Conservation (phyloP, 30 jellyfish, hydroid and myxozoan species). For the Aurelia coerulea region DNA sequence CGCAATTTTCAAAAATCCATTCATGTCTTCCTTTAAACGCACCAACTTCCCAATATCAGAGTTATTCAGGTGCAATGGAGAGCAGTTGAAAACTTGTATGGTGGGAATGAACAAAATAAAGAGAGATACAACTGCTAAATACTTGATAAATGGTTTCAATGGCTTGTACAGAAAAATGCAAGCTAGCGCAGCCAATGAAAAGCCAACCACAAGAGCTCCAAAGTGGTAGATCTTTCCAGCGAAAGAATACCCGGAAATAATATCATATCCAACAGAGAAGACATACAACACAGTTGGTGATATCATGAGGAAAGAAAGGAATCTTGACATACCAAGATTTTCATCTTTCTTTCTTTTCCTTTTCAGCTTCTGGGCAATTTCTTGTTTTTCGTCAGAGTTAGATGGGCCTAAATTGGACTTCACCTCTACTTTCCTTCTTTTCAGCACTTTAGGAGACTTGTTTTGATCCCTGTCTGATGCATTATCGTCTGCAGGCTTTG, state of each 20-base stretch:
- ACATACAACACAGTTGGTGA: slow-evolving; percentile 50
- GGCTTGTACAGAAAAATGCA: slow-evolving; percentile 52
- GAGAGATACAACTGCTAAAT: slow-evolving; percentile 37
- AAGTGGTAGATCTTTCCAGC: slow-evolving; percentile 52
- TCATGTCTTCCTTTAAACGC: slow-evolving; percentile 28
- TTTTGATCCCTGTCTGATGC: too few relatives aligned
- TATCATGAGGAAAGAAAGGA: slow-evolving; percentile 51
- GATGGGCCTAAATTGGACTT: slow-evolving; percentile 28
- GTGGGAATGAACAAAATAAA: slow-evolving; percentile 55
- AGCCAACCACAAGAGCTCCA: slow-evolving; percentile 37
- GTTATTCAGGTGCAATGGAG: slow-evolving; percentile 60
- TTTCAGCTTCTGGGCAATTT: slow-evolving; percentile 17
- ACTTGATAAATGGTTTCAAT: slow-evolving; percentile 44
- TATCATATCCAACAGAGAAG: slow-evolving; percentile 39
- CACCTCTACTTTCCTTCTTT: too few relatives aligned
- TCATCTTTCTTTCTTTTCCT: slow-evolving; percentile 52
- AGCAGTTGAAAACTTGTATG: slow-evolving; percentile 62
- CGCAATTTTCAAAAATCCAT: slow-evolving; percentile 28
- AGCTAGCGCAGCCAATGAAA: slow-evolving; percentile 5
- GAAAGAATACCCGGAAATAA: slow-evolving; percentile 38
- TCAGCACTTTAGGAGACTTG: too few relatives aligned
- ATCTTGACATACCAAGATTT: slow-evolving; percentile 20
- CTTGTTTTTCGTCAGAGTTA: not conserved
- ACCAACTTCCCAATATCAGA: slow-evolving; percentile 53
- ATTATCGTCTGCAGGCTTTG: too few relatives aligned